Evolutionary conservation across 2,797 vertebrate species (phyloP).

Genomic region (Psittacula derbiana): DNA sequence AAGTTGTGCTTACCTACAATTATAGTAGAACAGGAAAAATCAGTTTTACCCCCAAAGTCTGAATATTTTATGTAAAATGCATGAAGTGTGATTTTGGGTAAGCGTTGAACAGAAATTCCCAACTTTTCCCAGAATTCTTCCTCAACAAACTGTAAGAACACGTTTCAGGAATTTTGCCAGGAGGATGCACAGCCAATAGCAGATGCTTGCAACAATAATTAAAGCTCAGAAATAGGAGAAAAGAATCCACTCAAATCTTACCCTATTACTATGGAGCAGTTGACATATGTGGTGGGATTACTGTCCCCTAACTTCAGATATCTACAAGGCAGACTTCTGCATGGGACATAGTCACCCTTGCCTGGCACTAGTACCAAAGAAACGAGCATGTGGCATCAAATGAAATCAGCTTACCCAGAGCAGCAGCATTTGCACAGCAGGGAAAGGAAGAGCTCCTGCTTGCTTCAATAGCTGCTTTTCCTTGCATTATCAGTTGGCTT

Average conservation of each 20-base stretch:
- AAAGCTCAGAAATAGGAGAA: neutral
- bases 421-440: neutral
- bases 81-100: neutral
- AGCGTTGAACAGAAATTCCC: neutral
- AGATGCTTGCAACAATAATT: neutral
- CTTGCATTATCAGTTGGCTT: neutral
- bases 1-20: neutral
- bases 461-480: neutral
- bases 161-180: neutral
- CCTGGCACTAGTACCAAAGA: neutral
- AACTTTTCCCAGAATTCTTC: neutral
- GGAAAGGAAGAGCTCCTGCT: neutral
- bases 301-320: neutral
- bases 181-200: neutral
- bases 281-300: neutral
- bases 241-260: neutral
- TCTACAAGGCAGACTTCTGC: neutral
- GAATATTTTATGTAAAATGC: neutral
- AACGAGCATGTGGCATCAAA: rapidly evolving
- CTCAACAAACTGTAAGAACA: neutral
- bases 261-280: neutral
- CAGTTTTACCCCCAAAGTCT: neutral
- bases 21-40: neutral
- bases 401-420: neutral
- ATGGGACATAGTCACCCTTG: neutral